Base-by-base conservation (phyloP, 2,797 vertebrate species). In the Mus spretus region DNA sequence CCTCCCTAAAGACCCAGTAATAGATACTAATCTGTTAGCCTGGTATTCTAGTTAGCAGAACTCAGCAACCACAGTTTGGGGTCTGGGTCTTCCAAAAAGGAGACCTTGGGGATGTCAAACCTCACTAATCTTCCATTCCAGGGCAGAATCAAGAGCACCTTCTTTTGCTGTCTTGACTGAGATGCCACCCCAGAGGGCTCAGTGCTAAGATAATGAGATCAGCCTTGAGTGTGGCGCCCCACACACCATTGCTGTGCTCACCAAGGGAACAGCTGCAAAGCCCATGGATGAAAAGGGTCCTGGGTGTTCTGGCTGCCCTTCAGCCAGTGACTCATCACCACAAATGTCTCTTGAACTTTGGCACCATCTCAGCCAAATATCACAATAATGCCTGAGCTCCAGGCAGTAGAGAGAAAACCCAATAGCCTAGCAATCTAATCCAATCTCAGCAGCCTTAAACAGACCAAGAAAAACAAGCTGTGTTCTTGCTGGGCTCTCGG, bases 371-470 rank as follows among this genome's bases (percentile, higher is more conserved):
- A 96, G 94, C 95, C 50, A 97, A 96, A 34, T 50, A 96, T 80
- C 93, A 94, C 89, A 97, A 90, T 20, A 96, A 95, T 92, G 65
- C 90, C 93, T 79, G 57, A 75, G 82, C 97, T 98, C 89, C 81
- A 98, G 97, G 98, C 94, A 93, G 91, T 5, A 87, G n/a, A 94
- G 75, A 97, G 94, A 97, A 98, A 98, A 83, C 26, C 74, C 91
- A 96, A 96, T 96, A 78, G 97, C 91, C 88, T 57, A 19, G 95
- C 90, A 75, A 98, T 94, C 95, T 94, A 98, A 94, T 87, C 82
- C 94, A 97, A 97, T 97, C 91, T 91, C 89, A 75, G 83, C 53
- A 96, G 93, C 92, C 95, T 98, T 96, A 70, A 92, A 96, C 80
- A 90, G 93, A 98, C 93, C 80, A 97, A 98, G 95, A 96, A 92